Conservation (phyloP, 2,113 vertebrate species). For the Dryoscopus gambensis region DNA sequence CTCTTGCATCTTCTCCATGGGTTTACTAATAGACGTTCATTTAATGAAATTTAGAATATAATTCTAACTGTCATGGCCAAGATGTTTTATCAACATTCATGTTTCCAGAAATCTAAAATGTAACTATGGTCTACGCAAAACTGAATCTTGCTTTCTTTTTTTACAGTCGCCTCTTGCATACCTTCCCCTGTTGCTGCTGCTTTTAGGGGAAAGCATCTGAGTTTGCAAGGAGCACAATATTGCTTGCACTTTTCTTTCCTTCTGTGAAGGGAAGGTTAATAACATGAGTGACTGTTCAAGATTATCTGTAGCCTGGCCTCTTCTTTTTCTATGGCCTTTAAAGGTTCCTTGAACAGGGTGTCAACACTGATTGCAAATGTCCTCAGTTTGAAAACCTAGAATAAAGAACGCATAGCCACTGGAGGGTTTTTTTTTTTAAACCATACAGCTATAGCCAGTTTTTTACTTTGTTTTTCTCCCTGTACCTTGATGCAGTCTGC, state of each 20-base stretch:
- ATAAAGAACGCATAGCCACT: neutral
- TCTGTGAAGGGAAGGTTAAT: neutral
- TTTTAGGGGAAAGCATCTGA: neutral
- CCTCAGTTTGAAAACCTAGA: neutral
- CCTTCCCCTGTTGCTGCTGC: accelerated
- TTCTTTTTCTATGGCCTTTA: neutral
- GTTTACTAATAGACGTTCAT: neutral
- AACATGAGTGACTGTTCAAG: neutral
- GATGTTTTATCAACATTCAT: neutral
- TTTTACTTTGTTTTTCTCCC: neutral
- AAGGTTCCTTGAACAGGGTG: neutral
- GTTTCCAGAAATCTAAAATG: neutral
- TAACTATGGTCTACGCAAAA: neutral
- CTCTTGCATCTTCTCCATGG: neutral
- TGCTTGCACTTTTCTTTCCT: neutral
- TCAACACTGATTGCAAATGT: neutral
- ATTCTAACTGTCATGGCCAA: neutral
- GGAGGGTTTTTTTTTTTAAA: neutral
- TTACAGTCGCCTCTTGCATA: neutral
- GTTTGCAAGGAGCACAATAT: neutral
- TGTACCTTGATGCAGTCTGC: no score
- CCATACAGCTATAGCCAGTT: neutral
- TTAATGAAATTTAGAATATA: neutral
- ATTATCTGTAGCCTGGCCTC: neutral
- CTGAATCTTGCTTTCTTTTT: neutral